Evolutionary conservation across 2,888 invertebrate species (phyloP).

Genomic region (Bhutanitis thaidina): DNA sequence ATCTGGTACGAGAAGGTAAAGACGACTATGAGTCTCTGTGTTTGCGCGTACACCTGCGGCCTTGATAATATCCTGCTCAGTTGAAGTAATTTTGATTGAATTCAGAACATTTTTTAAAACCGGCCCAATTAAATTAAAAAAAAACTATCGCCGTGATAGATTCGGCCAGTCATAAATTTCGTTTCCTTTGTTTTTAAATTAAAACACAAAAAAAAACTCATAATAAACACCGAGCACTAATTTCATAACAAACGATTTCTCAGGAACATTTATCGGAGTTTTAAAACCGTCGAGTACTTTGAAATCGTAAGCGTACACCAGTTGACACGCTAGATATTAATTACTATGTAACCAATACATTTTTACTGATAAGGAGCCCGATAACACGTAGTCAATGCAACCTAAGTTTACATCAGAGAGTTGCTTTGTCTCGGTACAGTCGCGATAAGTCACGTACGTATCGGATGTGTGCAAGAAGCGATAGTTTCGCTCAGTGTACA

Average conservation of each 20-base stretch:
- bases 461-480: constrained; percentile 5
- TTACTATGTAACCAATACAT: constrained; percentile 22
- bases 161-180: too few species aligned
- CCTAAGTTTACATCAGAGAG: constrained; percentile 22
- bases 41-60: too few species aligned
- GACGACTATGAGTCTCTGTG: too few species aligned
- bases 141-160: too few species aligned
- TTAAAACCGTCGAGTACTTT: constrained; percentile 16
- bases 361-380: constrained; percentile 22
- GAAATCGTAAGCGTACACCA: neutral
- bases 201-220: too few species aligned
- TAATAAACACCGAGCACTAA: neutral
- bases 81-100: too few species aligned
- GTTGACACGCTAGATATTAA: constrained; percentile 11
- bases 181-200: too few species aligned
- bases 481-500: constrained; percentile 1
- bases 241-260: neutral
- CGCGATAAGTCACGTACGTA: constrained; percentile 29
- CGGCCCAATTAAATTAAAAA: too few species aligned
- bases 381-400: constrained; percentile 20
- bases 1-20: too few species aligned
- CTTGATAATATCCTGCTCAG: too few species aligned
- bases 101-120: too few species aligned
- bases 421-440: constrained; percentile 23
- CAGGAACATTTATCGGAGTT: neutral